Conservation (phyloP, 2,113 vertebrate genomes). For the pig (Sus scrofa) region T2T-Sscrofa CM000814.6:137740501-137741000, state of each 20-base stretch:
- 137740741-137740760: not conserved
- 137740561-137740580: not conserved
- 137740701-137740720: not conserved
- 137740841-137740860: not conserved
- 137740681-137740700: not conserved
- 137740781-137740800: not conserved
- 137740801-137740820: not conserved
- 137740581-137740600: not conserved
- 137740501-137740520: not conserved
- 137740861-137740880: not conserved
- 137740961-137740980: too few species aligned
- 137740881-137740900: not conserved
- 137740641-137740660: not conserved
- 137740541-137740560: not conserved
- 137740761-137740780: not conserved
- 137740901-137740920: not conserved
- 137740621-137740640: not conserved
- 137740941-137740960: too few species aligned
- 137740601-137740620: not conserved
- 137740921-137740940: not conserved
- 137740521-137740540: not conserved
- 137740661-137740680: not conserved
- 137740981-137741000: too few species aligned
- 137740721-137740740: not conserved
- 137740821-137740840: not conserved